Evolutionary conservation across 2,888 invertebrate genomes (phyloP).

Genomic region (Eretmocerus hayati): DNA sequence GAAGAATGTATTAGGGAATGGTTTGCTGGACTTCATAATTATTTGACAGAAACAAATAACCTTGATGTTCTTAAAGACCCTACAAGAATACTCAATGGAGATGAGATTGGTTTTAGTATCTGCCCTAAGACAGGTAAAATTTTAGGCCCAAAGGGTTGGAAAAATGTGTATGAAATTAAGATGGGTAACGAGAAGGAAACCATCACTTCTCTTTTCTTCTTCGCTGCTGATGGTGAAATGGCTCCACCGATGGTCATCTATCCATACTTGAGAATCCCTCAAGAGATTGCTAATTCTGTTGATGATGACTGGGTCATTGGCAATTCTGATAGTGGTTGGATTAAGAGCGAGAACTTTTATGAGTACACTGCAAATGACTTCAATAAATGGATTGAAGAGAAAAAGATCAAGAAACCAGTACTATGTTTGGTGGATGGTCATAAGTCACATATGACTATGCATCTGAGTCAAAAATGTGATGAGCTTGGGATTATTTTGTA

Average conservation of each 20-base stretch:
- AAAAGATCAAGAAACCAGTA: too few relatives aligned
- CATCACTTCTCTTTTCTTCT: conserved; percentile 24
- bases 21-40: too few relatives aligned
- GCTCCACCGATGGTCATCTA: conserved; percentile 34
- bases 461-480: too few relatives aligned
- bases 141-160: conserved; percentile 22
- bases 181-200: conserved; percentile 24
- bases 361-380: conserved; percentile 38
- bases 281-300: conserved; percentile 18
- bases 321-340: conserved; percentile 34
- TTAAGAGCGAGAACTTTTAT: conserved; percentile 35
- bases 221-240: conserved; percentile 29
- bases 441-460: too few relatives aligned
- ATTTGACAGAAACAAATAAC: too few relatives aligned
- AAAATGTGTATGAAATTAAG: conserved; percentile 25
- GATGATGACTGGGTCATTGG: conserved; percentile 31
- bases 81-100: conserved; percentile 22
- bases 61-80: too few relatives aligned
- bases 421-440: too few relatives aligned
- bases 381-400: conserved; percentile 27
- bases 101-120: conserved; percentile 23
- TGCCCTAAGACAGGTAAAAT: conserved; percentile 24
- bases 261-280: conserved; percentile 30
- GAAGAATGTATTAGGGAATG: too few relatives aligned
- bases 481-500: too few relatives aligned